Conservation (phyloP, 2,797 vertebrate genomes). For the Melanotaenia trifasciata region DNA sequence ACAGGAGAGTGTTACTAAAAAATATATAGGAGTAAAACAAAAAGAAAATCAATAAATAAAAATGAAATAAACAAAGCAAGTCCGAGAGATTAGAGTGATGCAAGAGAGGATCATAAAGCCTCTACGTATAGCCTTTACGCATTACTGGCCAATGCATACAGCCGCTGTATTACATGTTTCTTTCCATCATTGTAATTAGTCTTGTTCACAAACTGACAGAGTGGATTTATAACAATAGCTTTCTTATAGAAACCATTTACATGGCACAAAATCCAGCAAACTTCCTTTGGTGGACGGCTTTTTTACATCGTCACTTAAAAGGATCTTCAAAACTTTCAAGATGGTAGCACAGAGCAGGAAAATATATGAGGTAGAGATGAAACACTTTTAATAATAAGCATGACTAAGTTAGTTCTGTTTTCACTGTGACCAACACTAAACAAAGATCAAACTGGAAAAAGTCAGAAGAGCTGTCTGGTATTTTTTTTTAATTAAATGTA, state of each 20-base stretch:
- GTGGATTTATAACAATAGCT: background rate
- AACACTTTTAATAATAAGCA: constrained; percentile 28
- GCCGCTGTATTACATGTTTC: too few relatives aligned
- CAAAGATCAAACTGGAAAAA: background rate
- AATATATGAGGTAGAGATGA: constrained; percentile 28
- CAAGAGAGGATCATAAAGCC: background rate
- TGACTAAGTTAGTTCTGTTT: constrained; percentile 1
- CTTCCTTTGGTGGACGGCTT: constrained; percentile 14
- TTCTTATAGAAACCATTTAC: background rate
- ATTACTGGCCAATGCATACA: too few relatives aligned
- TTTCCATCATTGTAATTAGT: too few relatives aligned
- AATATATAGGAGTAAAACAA: constrained; percentile 9
- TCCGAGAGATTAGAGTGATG: constrained; percentile 7
- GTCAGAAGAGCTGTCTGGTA: constrained; percentile 1
- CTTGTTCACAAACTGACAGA: too few relatives aligned
- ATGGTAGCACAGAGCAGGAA: constrained; percentile 13
- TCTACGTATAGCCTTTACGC: background rate
- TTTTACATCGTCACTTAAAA: constrained; percentile 42
- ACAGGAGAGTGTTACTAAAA: constrained; percentile 3
- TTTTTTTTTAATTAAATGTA: background rate
- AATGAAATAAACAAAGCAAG: constrained; percentile 10
- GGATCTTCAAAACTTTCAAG: constrained; percentile 16
- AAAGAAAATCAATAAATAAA: constrained; percentile 13
- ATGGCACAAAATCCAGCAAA: background rate
- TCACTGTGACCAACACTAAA: background rate